Conservation (phyloP, 1,140 invertebrate genomes). For the Meloidogyne exigua region DNA sequence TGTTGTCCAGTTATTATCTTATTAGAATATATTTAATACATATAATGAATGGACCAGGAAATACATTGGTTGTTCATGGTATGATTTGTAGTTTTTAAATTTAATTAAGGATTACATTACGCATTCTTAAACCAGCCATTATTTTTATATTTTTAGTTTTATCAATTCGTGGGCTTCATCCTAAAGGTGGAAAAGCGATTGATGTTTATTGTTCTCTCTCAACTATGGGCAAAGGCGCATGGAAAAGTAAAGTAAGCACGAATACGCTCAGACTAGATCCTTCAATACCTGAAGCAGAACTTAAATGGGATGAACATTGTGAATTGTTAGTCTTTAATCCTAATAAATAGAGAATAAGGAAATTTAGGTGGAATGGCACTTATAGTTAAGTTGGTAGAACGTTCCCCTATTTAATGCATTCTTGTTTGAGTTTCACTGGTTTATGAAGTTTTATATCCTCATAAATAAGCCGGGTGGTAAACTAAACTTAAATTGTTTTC, state of each 20-base stretch:
- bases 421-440: background rate
- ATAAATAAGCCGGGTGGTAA: background rate
- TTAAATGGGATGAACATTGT: slow-evolving; percentile 47
- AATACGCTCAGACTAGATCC: slow-evolving; percentile 15
- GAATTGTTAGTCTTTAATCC: slow-evolving; percentile 50
- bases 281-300: slow-evolving; percentile 10
- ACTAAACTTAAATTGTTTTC: background rate
- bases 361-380: too few relatives aligned
- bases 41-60: slow-evolving; percentile 17
- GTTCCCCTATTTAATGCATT: background rate
- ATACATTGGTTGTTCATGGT: slow-evolving; percentile 32
- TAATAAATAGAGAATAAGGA: too few relatives aligned
- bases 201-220: slow-evolving; percentile 43
- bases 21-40: too few relatives aligned
- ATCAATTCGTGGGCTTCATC: slow-evolving; percentile 25
- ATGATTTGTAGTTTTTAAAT: background rate
- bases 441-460: background rate
- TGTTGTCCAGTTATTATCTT: too few relatives aligned
- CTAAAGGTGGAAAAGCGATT: slow-evolving; percentile 37
- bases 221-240: slow-evolving; percentile 44
- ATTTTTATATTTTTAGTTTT: slow-evolving; percentile 28
- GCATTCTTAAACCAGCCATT: too few relatives aligned
- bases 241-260: slow-evolving; percentile 47
- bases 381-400: background rate
- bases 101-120: slow-evolving; percentile 1